Evolutionary conservation across 2,888 invertebrate genomes (phyloP).

Genomic region (Venusia cambrica): DNA sequence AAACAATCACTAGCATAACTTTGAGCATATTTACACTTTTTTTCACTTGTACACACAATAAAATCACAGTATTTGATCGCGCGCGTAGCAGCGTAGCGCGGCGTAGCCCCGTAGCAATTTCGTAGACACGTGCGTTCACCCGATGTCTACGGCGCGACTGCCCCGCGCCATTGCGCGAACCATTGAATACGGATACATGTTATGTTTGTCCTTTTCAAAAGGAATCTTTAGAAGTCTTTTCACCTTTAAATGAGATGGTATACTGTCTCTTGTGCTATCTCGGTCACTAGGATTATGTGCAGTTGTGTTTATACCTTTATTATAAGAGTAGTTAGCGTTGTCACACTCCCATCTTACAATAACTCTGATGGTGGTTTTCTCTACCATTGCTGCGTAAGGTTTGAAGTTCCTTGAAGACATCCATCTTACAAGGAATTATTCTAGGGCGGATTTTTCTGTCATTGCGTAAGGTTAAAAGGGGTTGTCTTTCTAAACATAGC

Average conservation of each 20-base stretch:
- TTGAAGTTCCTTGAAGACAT: no score
- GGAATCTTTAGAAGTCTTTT: constrained; percentile 44
- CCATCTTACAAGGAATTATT: no score
- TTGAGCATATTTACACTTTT: constrained; percentile 39
- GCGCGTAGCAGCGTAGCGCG: constrained; percentile 30
- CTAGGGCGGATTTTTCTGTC: no score
- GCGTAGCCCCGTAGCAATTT: no score
- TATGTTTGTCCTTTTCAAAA: constrained; percentile 52
- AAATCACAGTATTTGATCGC: constrained; percentile 20
- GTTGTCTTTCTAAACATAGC: no score
- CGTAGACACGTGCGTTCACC: constrained; percentile 38
- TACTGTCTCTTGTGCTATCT: constrained; percentile 21
- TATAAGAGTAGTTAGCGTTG: no score
- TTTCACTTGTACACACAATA: constrained; percentile 27
- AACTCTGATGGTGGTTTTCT: not conserved
- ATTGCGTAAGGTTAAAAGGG: no score
- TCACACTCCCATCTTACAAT: no score
- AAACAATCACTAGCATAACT: constrained; percentile 36
- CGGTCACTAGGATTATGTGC: constrained; percentile 12
- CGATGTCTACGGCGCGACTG: constrained; percentile 43
- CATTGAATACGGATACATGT: constrained; percentile 48
- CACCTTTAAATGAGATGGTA: constrained; percentile 34
- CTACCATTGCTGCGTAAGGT: no score
- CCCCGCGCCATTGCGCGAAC: constrained; percentile 32
- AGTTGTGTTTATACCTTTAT: no score